phyloP scores from a whole-genome alignment of 2,888 invertebrate genomes.

The Byasa hedistus region DNA sequence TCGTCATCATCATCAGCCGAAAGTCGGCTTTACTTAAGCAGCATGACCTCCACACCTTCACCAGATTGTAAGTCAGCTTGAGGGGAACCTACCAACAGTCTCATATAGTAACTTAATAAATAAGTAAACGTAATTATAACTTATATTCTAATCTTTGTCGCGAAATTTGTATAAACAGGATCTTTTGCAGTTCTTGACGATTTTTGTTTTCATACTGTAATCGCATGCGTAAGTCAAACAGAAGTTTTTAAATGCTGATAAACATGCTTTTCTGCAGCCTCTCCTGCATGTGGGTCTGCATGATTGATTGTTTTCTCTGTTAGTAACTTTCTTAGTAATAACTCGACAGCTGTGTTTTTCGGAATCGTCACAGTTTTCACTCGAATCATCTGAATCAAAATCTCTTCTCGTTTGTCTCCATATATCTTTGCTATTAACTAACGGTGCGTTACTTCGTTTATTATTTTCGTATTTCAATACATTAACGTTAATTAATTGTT shows the following conservation, averaged over 20 bases:
- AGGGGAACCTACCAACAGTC: too few species aligned
- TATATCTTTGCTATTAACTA: not conserved
- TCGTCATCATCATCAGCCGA: too few species aligned
- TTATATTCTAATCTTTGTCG: too few species aligned
- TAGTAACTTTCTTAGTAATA: not conserved
- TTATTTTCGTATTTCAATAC: not conserved
- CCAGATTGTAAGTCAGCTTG: too few species aligned
- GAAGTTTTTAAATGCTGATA: slow-evolving; percentile 15
- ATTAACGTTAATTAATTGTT: not conserved
- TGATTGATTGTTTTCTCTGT: not conserved
- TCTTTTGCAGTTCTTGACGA: slow-evolving; percentile 11
- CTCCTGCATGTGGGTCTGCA: slow-evolving; percentile 1
- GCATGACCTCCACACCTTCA: too few species aligned
- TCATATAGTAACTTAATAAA: too few species aligned
- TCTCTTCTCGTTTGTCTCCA: not conserved
- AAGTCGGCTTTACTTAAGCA: too few species aligned
- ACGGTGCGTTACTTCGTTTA: not conserved
- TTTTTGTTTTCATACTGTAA: slow-evolving; percentile 18
- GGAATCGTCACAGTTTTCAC: not conserved
- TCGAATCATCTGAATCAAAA: not conserved
- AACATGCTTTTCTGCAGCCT: slow-evolving; percentile 11
- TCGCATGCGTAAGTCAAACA: slow-evolving; percentile 15
- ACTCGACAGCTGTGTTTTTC: not conserved
- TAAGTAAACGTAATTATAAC: too few species aligned
- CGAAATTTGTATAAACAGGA: slow-evolving; percentile 5